Evolutionary conservation across 2,888 invertebrate genomes (phyloP), one percentile per base, ranked within the genome.

Genomic region (Agonopterix heracliana): DNA sequence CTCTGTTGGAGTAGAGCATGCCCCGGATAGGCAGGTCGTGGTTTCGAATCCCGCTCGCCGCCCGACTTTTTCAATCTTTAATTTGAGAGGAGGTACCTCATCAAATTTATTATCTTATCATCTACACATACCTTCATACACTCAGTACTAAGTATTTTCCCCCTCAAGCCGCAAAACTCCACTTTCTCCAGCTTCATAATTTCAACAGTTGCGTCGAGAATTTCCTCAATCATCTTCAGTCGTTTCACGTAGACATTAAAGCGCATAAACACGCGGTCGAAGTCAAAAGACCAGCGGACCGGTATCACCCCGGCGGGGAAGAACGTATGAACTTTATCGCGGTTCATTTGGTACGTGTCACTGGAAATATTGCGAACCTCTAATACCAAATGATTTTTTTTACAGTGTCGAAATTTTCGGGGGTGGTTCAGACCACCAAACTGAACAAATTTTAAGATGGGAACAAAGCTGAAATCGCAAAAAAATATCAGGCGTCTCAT

Each of bases 151-250:
- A 93, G 82, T 14, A 80, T 87, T 57, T 91, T 91, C 1, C 93
- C 94, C 51, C 91, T 89, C 7, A 93, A 68, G 0, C 93, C 95
- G 41, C 93, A 93, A 49, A 95, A 90, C 68, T 94, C 94, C 1
- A 96, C 92, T 71, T 95, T 96, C 76, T 98, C 98, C 53, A 98
- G 77, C 71, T 96, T 97, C 43, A 92, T 81, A 74, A 96, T 96
- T 72, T 98, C 97, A 2, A 93, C 85, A 0, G 94, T 94, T 0
- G 94, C 93, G 41, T 92, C 91, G 56, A 97, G 92, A 55, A 98
- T 90, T 2, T 87, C 83, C 79, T 93, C 87, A 4, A 96, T 89
- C 65, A 93, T 89, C 46, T 83, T 78, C 1, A 96, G 78, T 9
- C 95, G 87, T 11, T 90, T 83, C 49, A 91, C 81, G 68, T 93